phyloP scores from a whole-genome alignment of 2,888 invertebrate genomes.

The Norana najaformis region DNA sequence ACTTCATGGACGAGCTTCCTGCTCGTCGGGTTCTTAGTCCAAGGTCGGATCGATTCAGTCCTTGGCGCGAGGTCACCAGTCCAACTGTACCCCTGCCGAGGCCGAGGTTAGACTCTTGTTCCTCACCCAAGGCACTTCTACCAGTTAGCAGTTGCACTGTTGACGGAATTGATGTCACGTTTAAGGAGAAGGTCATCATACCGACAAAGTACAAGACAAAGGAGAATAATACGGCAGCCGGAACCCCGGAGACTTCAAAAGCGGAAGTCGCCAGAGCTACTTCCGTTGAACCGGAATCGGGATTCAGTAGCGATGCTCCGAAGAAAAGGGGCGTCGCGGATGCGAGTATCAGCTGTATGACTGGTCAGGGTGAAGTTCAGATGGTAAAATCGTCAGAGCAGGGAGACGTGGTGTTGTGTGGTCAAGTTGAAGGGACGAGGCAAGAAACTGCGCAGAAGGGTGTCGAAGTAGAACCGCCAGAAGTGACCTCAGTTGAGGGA shows the following conservation, averaged over 20 bases:
- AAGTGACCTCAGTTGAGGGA: neutral
- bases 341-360: neutral
- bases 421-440: neutral
- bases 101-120: neutral
- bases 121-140: neutral
- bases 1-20: too few species aligned
- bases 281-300: neutral
- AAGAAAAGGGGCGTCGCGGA: neutral
- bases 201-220: conserved; percentile 35
- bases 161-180: neutral
- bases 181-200: conserved; percentile 33
- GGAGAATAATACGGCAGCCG: conserved; percentile 24
- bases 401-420: neutral
- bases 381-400: neutral
- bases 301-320: neutral
- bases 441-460: neutral
- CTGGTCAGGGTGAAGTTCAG: neutral
- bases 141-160: neutral
- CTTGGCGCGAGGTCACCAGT: neutral
- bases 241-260: conserved; percentile 1
- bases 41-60: neutral
- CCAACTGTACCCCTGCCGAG: neutral
- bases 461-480: neutral
- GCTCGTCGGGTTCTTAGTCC: neutral
- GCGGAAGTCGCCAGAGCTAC: neutral